A percentile compares a stretch with the other conserved stretches of the same genome.
phyloP scores from a whole-genome alignment of 2,888 invertebrate genomes.

The Carpatolechia fugitivella region DNA sequence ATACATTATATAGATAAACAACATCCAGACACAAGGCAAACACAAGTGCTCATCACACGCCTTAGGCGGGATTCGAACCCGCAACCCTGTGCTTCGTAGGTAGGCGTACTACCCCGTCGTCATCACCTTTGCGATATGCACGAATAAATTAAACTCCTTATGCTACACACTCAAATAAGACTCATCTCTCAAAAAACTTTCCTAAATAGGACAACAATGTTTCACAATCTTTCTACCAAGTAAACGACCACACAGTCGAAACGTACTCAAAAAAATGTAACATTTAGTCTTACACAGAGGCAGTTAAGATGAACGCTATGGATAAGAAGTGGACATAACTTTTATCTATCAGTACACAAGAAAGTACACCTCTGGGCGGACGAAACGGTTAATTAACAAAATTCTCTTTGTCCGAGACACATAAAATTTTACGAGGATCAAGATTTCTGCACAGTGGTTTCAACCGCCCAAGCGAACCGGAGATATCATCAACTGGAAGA shows the following conservation, averaged over 20 bases:
- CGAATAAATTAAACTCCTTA: too few relatives aligned
- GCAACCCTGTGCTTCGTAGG: too few relatives aligned
- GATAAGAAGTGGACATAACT: conserved; percentile 55
- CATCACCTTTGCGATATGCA: too few relatives aligned
- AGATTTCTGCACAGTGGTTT: conserved; percentile 59
- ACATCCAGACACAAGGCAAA: too few relatives aligned
- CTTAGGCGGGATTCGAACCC: too few relatives aligned
- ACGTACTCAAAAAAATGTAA: conserved; percentile 17
- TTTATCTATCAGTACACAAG: conserved; percentile 66
- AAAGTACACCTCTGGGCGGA: conserved; percentile 47
- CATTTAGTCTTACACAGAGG: conserved; percentile 20
- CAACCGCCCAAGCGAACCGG: conserved; percentile 41
- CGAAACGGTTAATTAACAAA: conserved; percentile 74
- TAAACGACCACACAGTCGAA: conserved; percentile 19
- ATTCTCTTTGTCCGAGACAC: conserved; percentile 76
- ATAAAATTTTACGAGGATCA: conserved; percentile 78
- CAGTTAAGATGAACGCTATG: conserved; percentile 52
- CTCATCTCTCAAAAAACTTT: too few relatives aligned
- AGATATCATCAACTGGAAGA: conserved; percentile 23
- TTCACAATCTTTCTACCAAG: not conserved
- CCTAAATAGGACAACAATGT: not conserved
- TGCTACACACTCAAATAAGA: too few relatives aligned
- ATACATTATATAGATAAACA: too few relatives aligned
- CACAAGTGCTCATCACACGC: too few relatives aligned
- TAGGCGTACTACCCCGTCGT: too few relatives aligned